Base-by-base conservation (phyloP, 2,888 invertebrate genomes). In the Pristionchus arcanus region DNA sequence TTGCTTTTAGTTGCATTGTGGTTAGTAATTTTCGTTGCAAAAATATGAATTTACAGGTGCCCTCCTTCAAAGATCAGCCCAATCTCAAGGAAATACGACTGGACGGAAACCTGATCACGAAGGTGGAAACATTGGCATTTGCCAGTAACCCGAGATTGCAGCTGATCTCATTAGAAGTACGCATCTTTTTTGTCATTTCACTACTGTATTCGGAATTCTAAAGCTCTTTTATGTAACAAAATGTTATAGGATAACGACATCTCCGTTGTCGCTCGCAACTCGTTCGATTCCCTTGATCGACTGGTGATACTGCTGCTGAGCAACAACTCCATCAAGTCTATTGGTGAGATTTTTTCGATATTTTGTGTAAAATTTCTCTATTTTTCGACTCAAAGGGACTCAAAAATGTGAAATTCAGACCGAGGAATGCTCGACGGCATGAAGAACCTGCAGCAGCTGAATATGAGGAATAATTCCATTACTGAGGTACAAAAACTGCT, bases 121-220 rank as follows among this genome's bases (percentile, higher is more conserved):
- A 96, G 63, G 89, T 98, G 90, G 97, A 98, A 25, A 97, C 97
- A 89, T 96, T 97, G 94, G 96, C 98, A 90, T 97, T 98, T 94
- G 97, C 97, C 94, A 97, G 97, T 37, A 97, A 97, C 95, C 98
- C 98, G 63, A 93, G 94, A 59, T 92, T 96, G 77, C 93, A 94
- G 89, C 91, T 95, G 95, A 97, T 98, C 95, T 97, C 97, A 95
- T 96, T 98, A 89, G 97, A 91, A 90, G 93, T 93, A 34, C 7
- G 71, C 68, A 7, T 68, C 28, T 68, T 68, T 13, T 66, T 28
- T 1, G n/a, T 28, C n/a, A 66, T 11, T 49, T 49, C 13, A 66
- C 7, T 5, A 66, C n/a, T 5, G n/a, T 66, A 25, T 25, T 66
- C 13, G 66, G 7, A 28, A 28, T 25, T n/a, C 28, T 25, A n/a